Conservation (phyloP, 2,888 invertebrate genomes). For the Chrysina gloriosa region DNA sequence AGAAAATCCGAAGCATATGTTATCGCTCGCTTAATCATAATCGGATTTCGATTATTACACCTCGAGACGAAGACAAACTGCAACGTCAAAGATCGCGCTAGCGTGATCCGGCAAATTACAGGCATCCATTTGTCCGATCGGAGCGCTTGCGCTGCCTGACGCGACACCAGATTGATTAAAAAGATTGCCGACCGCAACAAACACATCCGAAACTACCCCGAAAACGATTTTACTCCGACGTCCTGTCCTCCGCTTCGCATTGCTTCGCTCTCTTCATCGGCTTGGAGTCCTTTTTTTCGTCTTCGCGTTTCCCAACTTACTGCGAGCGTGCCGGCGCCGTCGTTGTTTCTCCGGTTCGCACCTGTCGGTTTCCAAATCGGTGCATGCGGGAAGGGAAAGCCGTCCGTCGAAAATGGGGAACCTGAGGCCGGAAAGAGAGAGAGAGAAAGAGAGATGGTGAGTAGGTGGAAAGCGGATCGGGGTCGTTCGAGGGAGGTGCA, state of each 20-base stretch:
- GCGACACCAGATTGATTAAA: constrained; percentile 23
- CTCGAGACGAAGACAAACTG: background rate
- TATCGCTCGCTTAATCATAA: background rate
- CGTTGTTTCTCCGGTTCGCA: constrained; percentile 7
- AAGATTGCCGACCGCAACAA: constrained; percentile 20
- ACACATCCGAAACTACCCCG: constrained; percentile 4
- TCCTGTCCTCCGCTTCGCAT: background rate
- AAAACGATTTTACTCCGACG: constrained; percentile 2
- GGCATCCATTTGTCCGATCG: constrained; percentile 12
- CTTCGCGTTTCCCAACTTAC: background rate
- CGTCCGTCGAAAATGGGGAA: background rate
- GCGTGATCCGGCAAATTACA: constrained; percentile 6
- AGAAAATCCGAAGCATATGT: too few species aligned
- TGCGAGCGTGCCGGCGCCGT: background rate
- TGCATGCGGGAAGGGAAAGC: background rate
- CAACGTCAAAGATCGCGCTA: background rate
- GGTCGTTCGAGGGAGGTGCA: background rate
- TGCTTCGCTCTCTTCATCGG: background rate
- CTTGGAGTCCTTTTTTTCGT: background rate
- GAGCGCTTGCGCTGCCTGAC: background rate
- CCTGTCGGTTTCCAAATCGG: constrained; percentile 12
- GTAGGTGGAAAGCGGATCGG: background rate
- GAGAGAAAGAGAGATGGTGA: background rate
- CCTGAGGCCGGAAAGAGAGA: too few species aligned
- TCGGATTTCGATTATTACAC: constrained; percentile 6